A percentile compares a stretch with the other conserved stretches of the same genome.
These are phyloP conservation scores for Leptinotarsa peninsularis DNA, from an alignment of 2,888 invertebrate genomes.

Conservation along the genomic window DNA sequence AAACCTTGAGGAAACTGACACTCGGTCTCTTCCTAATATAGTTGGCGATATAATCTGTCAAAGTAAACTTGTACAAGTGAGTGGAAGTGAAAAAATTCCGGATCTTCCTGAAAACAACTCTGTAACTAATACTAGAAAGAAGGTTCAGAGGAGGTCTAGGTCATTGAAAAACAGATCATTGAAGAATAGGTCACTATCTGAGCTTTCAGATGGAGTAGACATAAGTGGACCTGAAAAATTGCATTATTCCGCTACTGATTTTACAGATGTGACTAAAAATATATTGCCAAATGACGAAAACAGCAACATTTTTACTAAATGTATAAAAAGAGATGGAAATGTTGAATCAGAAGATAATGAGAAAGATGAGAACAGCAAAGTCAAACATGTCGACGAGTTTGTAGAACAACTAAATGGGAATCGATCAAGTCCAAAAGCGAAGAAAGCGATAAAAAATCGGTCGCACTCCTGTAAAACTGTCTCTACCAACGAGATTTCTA, in stretches of 20 bases:
- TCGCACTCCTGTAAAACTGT: neutral
- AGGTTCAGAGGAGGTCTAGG: conserved; percentile 3
- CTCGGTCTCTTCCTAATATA: neutral
- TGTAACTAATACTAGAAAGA: neutral
- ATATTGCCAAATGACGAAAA: neutral
- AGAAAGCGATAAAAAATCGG: neutral
- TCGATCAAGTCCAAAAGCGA: neutral
- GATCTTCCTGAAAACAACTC: neutral
- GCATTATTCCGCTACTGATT: neutral
- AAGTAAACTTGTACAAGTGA: neutral
- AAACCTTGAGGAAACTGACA: neutral
- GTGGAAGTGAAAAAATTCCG: neutral
- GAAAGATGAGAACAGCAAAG: neutral
- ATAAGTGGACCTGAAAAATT: neutral
- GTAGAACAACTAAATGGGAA: neutral
- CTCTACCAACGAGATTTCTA: too few relatives aligned
- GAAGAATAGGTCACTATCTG: neutral
- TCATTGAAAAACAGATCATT: neutral
- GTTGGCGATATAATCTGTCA: neutral
- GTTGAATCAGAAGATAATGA: neutral
- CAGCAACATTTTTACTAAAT: neutral
- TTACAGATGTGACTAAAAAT: neutral
- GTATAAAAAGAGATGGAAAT: neutral
- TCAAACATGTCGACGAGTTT: neutral
- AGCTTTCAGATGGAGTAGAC: neutral